Evolutionary conservation across 1,140 invertebrate species (phyloP).

Genomic region (Cyrtorhinus lividipennis): DNA sequence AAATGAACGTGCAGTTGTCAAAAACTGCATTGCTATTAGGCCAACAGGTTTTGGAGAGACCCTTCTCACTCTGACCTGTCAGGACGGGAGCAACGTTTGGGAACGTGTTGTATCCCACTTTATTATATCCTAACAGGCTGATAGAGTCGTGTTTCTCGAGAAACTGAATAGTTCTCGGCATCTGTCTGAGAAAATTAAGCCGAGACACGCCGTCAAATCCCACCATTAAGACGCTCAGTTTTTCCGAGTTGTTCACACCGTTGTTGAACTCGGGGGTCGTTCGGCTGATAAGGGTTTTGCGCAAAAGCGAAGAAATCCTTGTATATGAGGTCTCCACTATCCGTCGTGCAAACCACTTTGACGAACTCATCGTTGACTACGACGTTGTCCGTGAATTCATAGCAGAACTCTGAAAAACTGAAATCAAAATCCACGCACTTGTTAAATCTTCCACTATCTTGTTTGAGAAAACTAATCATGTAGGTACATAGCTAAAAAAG

Average conservation of each 20-base stretch:
- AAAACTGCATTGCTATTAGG: constrained; percentile 30
- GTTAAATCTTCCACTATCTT: too few species aligned
- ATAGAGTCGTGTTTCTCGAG: constrained; percentile 30
- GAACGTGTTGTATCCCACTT: constrained; percentile 34
- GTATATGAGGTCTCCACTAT: constrained; percentile 21
- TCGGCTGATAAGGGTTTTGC: not conserved
- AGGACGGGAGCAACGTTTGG: constrained; percentile 33
- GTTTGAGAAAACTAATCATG: too few species aligned
- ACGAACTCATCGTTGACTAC: constrained; percentile 24
- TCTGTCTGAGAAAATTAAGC: constrained; percentile 39
- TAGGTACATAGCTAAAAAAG: too few species aligned
- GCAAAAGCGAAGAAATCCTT: constrained; percentile 28
- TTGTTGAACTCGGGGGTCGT: constrained; percentile 17
- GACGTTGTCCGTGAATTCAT: constrained; percentile 17
- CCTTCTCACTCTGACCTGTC: constrained; percentile 33
- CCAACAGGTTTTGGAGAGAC: constrained; percentile 27
- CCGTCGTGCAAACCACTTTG: constrained; percentile 20
- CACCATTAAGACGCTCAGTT: constrained; percentile 46
- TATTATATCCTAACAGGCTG: constrained; percentile 32
- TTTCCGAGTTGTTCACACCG: constrained; percentile 18
- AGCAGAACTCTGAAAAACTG: constrained; percentile 22
- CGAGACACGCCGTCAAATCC: constrained; percentile 49
- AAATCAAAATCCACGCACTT: too few species aligned
- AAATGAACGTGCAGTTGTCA: constrained; percentile 42
- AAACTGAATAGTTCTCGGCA: constrained; percentile 34